Evolutionary conservation across 2,113 vertebrate species (phyloP), one percentile per base, ranked within the genome.

Genomic region (Chascanopsetta lugubris): DNA sequence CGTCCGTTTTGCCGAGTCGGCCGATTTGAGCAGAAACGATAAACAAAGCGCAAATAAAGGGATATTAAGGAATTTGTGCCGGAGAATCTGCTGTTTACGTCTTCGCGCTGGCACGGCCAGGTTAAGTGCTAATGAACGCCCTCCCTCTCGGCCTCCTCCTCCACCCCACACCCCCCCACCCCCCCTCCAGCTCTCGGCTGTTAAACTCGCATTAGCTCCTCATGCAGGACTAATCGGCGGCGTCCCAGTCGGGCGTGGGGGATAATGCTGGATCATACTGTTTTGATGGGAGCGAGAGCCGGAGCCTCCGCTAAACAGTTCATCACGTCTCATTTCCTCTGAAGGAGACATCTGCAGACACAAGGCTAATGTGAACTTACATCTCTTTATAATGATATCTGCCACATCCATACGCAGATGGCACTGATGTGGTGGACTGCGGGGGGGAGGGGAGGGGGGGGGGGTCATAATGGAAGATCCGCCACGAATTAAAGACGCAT

Each of bases 161-260:
- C 68, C 65, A 43, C 50, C 47, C 21, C 21, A 69, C 48, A 50
- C 56, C 57, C 68, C 7, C 25, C 68, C 65, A 43, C 50, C 47
- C 21, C 29, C 29, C 29, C 29, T 8, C 29, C 84, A 87, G 83
- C 66, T 71, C 61, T 45, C 76, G 72, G 82, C 72, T 88, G 77
- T 86, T 66, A 69, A 42, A 69, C 56, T 85, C 75, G 73, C 83
- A 83, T 88, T 85, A 79, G 79, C 72, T 84, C 69, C 67, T 80
- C 75, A 80, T 82, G 85, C 80, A 83, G 75, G 77, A 59, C 69
- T 85, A 83, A 91, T 86, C 77, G 71, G 60, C 49, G 61, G 57
- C 80, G 72, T 79, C 76, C 75, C 57, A 60, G 73, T 34, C 49
- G 50, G 69, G 66, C 72, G 79, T 76, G 61, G 20, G 6, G 72